Evolutionary conservation across 2,888 invertebrate species (phyloP), one percentile per base, ranked within the genome.

Genomic region (Anodontia alba): DNA sequence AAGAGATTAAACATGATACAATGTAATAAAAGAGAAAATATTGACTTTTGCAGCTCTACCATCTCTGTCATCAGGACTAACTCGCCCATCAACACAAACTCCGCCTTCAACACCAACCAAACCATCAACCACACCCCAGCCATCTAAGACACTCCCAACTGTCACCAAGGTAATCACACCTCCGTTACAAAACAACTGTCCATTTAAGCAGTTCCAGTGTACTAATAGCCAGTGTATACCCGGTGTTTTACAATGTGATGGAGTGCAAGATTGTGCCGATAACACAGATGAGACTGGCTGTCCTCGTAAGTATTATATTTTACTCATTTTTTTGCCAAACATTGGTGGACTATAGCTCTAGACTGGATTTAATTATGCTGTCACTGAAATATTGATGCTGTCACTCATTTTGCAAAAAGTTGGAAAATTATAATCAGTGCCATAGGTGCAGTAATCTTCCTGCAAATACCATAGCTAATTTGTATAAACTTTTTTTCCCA

Each of bases 161-260:
- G 54, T 80, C 17, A 71, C 81, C 8, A 66, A 71, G 17, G 57
- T 83, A 0, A 73, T 83, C 2, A 80, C 83, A 10, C 33, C 76
- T 10, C 29, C 70, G 3, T 74, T 54, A 17, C 73, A 76, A 10
- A 80, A 76, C 33, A 80, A 76, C 31, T 91, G 91, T 82, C 81
- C 79, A 12, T 38, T 68, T 7, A 87, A 86, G 5, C 84, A 87
- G 74, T 90, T 89, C 78, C 78, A 77, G 62, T 91, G 91, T 80
- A 74, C 49, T 36, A 68, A 62, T 54, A 84, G 83, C 10, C 72
- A 84, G 36, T 91, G 91, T 86, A 86, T 91, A 17, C 73, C 88
- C 0, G 89, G 83, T 10, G 75, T 88, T n/a, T 75, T 86, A 38
- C 80, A 84, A 42, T 92, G 92, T 90, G 91, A 92, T 78, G 87